A percentile compares a stretch with the other conserved stretches of the same genome.
These are phyloP conservation scores for Endotricha flammealis DNA, from an alignment of 2,888 invertebrate species.

Conservation along the genomic window DNA sequence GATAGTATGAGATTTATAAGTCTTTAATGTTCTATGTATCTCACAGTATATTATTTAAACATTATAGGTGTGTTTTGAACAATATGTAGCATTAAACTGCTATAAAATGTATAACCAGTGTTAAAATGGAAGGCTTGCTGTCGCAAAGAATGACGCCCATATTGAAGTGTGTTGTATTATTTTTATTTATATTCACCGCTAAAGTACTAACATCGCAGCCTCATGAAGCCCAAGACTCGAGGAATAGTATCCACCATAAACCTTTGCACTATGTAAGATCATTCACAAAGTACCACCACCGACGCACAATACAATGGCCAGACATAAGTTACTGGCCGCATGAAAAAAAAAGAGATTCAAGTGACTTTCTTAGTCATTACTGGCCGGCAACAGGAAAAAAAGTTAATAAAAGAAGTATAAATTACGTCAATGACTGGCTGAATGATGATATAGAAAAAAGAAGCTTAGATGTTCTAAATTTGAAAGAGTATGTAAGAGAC, in stretches of 20 bases:
- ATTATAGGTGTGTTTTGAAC: no score
- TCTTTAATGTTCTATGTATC: no score
- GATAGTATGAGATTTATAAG: no score
- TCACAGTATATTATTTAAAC: no score
- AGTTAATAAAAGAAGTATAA: slow-evolving; percentile 45
- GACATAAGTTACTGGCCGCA: slow-evolving; percentile 44
- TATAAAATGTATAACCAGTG: slow-evolving; percentile 8
- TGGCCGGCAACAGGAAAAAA: slow-evolving; percentile 36
- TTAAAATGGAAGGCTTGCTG: slow-evolving; percentile 58
- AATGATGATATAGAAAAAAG: slow-evolving; percentile 35
- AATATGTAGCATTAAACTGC: slow-evolving; percentile 31
- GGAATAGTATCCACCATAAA: slow-evolving; percentile 60
- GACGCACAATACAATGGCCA: slow-evolving; percentile 59
- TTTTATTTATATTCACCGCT: slow-evolving; percentile 69
- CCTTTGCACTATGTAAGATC: slow-evolving; percentile 65
- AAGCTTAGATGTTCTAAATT: slow-evolving; percentile 44
- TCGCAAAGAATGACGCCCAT: slow-evolving; percentile 59
- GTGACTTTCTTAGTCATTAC: slow-evolving; percentile 18
- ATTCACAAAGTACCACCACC: slow-evolving; percentile 69
- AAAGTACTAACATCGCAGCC: slow-evolving; percentile 67
- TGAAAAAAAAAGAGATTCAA: slow-evolving; percentile 22
- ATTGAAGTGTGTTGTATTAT: slow-evolving; percentile 65
- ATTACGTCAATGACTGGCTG: slow-evolving; percentile 22
- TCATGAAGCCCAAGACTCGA: slow-evolving; percentile 53
- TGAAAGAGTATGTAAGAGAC: slow-evolving; percentile 39